phyloP scores from a whole-genome alignment of 2,113 vertebrate species.

The Neotoma lepida region DNA sequence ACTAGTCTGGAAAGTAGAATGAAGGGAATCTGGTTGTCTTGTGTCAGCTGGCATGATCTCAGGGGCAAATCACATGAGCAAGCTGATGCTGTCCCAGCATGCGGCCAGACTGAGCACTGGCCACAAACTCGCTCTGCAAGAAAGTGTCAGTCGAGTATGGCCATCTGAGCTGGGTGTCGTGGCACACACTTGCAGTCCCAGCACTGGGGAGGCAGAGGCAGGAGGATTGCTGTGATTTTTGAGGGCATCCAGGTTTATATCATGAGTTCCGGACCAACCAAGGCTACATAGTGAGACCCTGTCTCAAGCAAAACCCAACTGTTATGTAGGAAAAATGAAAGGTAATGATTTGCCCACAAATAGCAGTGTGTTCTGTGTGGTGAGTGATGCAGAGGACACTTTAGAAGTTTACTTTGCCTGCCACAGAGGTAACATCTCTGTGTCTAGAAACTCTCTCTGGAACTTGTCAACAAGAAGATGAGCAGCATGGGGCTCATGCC shows the following conservation, averaged over 20 bases:
- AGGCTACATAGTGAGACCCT: not conserved
- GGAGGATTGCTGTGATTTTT: not conserved
- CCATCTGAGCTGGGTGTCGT: not conserved
- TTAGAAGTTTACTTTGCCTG: not conserved
- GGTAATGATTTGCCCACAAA: not conserved
- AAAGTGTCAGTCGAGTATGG: not conserved
- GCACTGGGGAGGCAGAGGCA: not conserved
- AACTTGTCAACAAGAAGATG: not conserved
- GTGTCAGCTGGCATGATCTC: not conserved
- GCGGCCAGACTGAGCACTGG: not conserved
- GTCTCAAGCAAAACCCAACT: not conserved
- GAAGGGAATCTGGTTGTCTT: not conserved
- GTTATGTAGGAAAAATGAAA: not conserved
- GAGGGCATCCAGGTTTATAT: too few relatives aligned
- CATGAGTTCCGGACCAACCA: not conserved
- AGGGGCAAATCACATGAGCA: not conserved
- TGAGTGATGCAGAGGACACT: not conserved
- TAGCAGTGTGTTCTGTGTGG: not conserved
- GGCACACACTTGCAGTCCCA: not conserved
- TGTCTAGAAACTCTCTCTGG: not conserved
- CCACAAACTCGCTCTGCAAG: not conserved
- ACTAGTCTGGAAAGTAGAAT: not conserved
- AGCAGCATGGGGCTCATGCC: not conserved
- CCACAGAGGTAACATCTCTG: not conserved
- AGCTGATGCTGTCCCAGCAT: not conserved